phyloP scores from a whole-genome alignment of 2,888 invertebrate genomes.

The Xestia xanthographa region DNA sequence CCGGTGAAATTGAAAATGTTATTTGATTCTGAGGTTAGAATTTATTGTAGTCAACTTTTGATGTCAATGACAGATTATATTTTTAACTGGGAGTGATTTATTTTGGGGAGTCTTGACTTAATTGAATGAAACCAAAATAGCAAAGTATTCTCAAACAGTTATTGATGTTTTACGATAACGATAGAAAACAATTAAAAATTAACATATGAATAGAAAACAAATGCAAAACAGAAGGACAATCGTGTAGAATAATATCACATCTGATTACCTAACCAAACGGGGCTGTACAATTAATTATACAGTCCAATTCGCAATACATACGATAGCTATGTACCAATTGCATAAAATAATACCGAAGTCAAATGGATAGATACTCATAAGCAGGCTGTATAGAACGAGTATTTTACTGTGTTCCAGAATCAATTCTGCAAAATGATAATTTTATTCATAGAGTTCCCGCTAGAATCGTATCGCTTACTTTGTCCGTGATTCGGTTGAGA shows the following conservation, averaged over 20 bases:
- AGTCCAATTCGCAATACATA: slow-evolving; percentile 62
- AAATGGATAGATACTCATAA: slow-evolving; percentile 77
- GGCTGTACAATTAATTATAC: slow-evolving; percentile 57
- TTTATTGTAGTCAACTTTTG: slow-evolving; percentile 67
- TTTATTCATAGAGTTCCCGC: slow-evolving; percentile 90
- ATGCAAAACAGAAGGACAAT: slow-evolving; percentile 30
- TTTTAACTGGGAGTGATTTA: slow-evolving; percentile 40
- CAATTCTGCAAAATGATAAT: slow-evolving; percentile 90
- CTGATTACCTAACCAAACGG: slow-evolving; percentile 52
- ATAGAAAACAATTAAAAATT: slow-evolving; percentile 14
- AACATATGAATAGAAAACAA: slow-evolving; percentile 14
- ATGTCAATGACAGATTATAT: slow-evolving; percentile 43
- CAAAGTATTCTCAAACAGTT: neutral
- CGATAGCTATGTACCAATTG: slow-evolving; percentile 66
- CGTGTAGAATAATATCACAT: slow-evolving; percentile 49
- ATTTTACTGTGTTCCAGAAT: slow-evolving; percentile 87
- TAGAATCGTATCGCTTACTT: slow-evolving; percentile 89
- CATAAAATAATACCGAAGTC: slow-evolving; percentile 69
- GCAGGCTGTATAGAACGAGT: slow-evolving; percentile 82
- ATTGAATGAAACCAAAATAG: slow-evolving; percentile 19
- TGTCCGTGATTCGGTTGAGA: slow-evolving; percentile 88
- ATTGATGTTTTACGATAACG: neutral
- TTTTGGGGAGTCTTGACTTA: neutral
- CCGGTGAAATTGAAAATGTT: slow-evolving; percentile 82
- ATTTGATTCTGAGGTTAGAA: slow-evolving; percentile 74